These are phyloP conservation scores for Disparrhopalites patrizii DNA, from an alignment of 2,888 invertebrate species.

Conservation along the genomic window DNA sequence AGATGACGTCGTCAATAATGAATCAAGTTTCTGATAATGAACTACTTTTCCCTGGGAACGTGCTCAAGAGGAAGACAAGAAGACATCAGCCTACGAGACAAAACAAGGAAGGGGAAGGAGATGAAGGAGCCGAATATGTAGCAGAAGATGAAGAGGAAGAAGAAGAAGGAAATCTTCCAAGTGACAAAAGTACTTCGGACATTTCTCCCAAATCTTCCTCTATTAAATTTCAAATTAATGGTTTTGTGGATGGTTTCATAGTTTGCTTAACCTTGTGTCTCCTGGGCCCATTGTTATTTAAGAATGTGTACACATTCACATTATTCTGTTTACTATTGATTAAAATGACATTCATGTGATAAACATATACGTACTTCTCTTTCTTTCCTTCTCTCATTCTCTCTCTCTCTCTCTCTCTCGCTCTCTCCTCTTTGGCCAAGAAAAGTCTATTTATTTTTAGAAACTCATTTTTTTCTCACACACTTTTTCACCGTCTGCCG, in stretches of 20 bases:
- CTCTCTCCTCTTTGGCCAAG: constrained; percentile 16
- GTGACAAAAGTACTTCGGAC: too few relatives aligned
- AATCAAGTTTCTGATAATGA: constrained; percentile 8
- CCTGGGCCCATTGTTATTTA: constrained; percentile 23
- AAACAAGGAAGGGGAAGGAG: not conserved
- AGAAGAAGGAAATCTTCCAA: too few relatives aligned
- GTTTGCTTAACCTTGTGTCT: constrained; percentile 7
- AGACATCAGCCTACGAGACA: not conserved
- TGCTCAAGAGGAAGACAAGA: not conserved
- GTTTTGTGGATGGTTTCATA: not conserved
- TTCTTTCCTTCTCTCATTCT: too few relatives aligned
- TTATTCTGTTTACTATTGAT: constrained; percentile 29
- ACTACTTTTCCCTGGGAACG: not conserved
- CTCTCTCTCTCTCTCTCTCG: too few relatives aligned
- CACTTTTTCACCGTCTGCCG: not conserved
- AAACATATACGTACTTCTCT: constrained; percentile 5
- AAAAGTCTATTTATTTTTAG: constrained; percentile 18
- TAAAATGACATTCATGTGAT: constrained; percentile 29
- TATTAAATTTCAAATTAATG: constrained; percentile 10
- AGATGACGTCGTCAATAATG: not conserved
- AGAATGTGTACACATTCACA: constrained; percentile 19
- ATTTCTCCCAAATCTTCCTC: not conserved
- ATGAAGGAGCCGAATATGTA: not conserved
- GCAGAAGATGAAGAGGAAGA: not conserved
- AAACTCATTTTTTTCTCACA: not conserved